Conservation (phyloP, 2,113 vertebrate genomes). For the Syngnathus floridae region DNA sequence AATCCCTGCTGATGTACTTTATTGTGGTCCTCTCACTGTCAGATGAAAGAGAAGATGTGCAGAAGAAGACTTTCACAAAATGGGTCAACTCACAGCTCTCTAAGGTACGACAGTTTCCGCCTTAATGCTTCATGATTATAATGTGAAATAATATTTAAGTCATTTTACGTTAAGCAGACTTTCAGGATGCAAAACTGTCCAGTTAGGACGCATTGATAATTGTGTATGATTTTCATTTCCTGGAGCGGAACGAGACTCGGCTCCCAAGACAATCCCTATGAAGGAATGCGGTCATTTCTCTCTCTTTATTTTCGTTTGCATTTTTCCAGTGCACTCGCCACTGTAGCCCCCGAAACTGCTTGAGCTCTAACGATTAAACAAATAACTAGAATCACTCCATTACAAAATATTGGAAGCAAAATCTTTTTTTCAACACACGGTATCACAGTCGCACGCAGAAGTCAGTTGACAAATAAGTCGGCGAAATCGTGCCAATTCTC, state of each 20-base stretch:
- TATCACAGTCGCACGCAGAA: too few relatives aligned
- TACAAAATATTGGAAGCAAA: too few relatives aligned
- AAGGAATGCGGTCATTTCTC: background rate
- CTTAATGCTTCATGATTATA: background rate
- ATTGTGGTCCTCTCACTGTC: conserved; percentile 30
- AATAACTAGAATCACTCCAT: background rate
- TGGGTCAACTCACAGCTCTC: conserved; percentile 96
- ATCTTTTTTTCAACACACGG: too few relatives aligned
- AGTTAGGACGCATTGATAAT: too few relatives aligned
- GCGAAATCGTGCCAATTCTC: too few relatives aligned
- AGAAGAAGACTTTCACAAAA: conserved; percentile 99
- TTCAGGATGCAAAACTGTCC: background rate
- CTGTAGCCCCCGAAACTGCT: background rate
- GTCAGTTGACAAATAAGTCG: too few relatives aligned
- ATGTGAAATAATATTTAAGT: background rate
- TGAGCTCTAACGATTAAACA: background rate
- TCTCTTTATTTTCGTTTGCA: background rate
- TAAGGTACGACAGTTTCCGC: conserved; percentile 77
- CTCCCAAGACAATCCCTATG: background rate
- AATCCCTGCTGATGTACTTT: background rate
- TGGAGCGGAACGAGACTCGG: background rate
- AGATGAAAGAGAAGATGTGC: conserved; percentile 99
- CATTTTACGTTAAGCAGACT: background rate
- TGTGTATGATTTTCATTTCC: background rate
- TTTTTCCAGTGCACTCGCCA: too few relatives aligned